phyloP scores from a whole-genome alignment of 2,888 invertebrate genomes.

The Aspidapion aeneum region DNA sequence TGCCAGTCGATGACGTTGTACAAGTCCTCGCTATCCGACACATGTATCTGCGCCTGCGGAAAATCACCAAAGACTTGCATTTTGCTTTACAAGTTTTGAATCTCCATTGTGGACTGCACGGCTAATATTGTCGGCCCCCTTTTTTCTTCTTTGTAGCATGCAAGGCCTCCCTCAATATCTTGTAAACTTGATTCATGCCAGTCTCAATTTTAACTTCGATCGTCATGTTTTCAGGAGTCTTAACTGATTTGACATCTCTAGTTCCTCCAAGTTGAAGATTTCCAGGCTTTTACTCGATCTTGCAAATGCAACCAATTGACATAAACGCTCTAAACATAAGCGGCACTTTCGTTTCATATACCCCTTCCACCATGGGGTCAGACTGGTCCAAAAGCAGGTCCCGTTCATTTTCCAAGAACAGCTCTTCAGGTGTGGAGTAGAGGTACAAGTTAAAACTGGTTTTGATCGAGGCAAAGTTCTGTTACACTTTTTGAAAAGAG shows the following conservation, averaged over 20 bases:
- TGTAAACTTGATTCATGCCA: conserved; percentile 65
- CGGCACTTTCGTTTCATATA: conserved; percentile 96
- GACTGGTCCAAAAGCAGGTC: conserved; percentile 62
- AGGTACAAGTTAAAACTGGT: conserved; percentile 81
- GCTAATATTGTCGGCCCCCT: conserved; percentile 83
- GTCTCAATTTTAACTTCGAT: conserved; percentile 85
- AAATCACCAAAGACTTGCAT: conserved; percentile 72
- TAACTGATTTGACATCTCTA: conserved; percentile 75
- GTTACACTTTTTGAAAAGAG: conserved; percentile 77
- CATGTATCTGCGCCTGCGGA: conserved; percentile 60
- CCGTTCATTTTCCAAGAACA: conserved; percentile 69
- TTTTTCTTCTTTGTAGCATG: conserved; percentile 78
- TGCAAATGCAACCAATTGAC: conserved; percentile 84
- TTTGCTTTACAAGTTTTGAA: conserved; percentile 55
- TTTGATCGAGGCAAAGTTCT: conserved; percentile 84
- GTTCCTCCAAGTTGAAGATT: conserved; percentile 74
- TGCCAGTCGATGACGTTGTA: conserved; percentile 93
- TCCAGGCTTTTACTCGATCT: conserved; percentile 56
- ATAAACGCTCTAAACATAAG: conserved; percentile 82
- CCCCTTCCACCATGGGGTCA: conserved; percentile 92
- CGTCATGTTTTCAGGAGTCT: conserved; percentile 63
- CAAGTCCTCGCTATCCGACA: conserved; percentile 74
- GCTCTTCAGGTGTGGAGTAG: conserved; percentile 83
- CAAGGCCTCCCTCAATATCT: conserved; percentile 72
- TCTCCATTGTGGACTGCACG: conserved; percentile 70